These are phyloP conservation scores for Scaptomyza pallida DNA, from an alignment of 1,140 invertebrate genomes.

Conservation along the genomic window DNA sequence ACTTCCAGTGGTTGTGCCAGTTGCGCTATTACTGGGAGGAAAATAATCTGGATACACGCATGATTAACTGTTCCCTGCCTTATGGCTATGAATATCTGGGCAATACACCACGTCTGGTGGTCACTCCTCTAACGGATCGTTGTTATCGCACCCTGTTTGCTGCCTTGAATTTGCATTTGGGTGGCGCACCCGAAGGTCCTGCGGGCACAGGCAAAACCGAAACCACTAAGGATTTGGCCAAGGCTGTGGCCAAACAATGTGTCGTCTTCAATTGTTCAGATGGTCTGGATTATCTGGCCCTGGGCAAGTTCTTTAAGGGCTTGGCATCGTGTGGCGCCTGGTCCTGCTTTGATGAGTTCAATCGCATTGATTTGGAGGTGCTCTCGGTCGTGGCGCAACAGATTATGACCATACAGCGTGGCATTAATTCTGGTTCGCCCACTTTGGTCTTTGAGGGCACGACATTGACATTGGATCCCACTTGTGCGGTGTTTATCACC, in stretches of 20 bases:
- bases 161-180: constrained; percentile 93
- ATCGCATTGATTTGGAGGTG: constrained; percentile 93
- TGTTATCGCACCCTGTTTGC: constrained; percentile 97
- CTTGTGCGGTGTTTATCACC: constrained; percentile 97
- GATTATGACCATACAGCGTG: constrained; percentile 91
- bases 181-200: constrained; percentile 96
- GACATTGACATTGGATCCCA: constrained; percentile 92
- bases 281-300: constrained; percentile 95
- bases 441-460: constrained; percentile 95
- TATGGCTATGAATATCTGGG: constrained; percentile 99
- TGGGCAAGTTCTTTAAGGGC: constrained; percentile 99
- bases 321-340: constrained; percentile 97
- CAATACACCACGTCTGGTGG: constrained; percentile 93
- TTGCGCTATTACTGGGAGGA: constrained; percentile 98
- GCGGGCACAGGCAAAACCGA: constrained; percentile 98
- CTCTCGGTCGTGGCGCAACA: constrained; percentile 96
- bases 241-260: constrained; percentile 97
- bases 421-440: constrained; percentile 90
- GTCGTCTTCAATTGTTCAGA: constrained; percentile 98
- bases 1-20: constrained; percentile 96
- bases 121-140: constrained; percentile 95
- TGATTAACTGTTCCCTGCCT: constrained; percentile 95
- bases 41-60: constrained; percentile 89
- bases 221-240: constrained; percentile 98
- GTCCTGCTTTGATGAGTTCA: constrained; percentile 99